These are phyloP conservation scores for Rhagonycha fulva DNA, from an alignment of 2,888 invertebrate species.

Conservation along the genomic window DNA sequence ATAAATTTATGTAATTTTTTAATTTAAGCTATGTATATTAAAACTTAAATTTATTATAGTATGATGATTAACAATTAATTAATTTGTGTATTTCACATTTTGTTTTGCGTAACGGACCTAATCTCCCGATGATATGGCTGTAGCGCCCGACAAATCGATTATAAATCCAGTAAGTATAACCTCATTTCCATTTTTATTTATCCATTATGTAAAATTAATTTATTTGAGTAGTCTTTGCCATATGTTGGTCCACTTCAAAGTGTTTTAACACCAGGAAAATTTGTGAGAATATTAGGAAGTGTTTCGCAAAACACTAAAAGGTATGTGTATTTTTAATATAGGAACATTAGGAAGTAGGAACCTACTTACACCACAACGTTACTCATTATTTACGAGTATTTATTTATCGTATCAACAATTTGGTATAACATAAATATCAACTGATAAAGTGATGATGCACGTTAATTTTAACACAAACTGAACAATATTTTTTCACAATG, in stretches of 20 bases:
- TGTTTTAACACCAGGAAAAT: slow-evolving; percentile 6
- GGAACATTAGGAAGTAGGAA: too few species aligned
- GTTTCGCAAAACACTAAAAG: background rate
- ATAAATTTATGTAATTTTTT: background rate
- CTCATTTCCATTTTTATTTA: background rate
- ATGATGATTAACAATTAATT: background rate
- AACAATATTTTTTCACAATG: background rate
- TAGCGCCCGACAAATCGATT: background rate
- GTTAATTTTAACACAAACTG: background rate
- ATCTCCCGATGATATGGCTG: background rate
- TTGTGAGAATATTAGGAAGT: slow-evolving; percentile 7
- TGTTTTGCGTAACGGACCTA: background rate
- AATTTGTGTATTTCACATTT: background rate
- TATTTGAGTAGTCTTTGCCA: slow-evolving; percentile 44
- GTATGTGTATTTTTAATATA: background rate
- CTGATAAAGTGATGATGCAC: too few species aligned
- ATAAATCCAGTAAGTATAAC: slow-evolving; percentile 14
- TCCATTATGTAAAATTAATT: background rate
- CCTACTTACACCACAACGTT: background rate
- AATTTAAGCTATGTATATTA: background rate
- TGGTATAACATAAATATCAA: background rate
- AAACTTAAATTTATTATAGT: background rate
- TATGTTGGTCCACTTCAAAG: slow-evolving; percentile 6
- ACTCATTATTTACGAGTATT: background rate
- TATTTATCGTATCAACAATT: background rate